Conservation (phyloP, 1,140 invertebrate genomes). For the Periplaneta americana region DNA sequence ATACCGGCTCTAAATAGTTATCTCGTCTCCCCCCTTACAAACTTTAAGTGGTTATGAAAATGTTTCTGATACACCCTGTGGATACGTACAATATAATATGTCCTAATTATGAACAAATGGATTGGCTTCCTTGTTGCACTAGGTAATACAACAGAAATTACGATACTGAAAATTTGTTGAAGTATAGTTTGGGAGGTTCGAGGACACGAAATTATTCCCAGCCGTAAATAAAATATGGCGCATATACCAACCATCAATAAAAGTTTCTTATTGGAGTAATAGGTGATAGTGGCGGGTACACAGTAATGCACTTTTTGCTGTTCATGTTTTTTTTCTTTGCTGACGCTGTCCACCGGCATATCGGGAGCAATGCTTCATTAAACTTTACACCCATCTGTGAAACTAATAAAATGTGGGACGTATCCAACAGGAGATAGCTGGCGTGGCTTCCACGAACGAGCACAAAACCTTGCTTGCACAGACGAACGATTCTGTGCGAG, state of each 20-base stretch:
- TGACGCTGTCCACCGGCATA: background rate
- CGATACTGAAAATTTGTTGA: too few relatives aligned
- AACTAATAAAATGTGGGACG: background rate
- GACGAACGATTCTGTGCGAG: background rate
- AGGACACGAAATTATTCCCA: too few relatives aligned
- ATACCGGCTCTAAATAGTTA: too few relatives aligned
- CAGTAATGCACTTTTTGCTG: background rate
- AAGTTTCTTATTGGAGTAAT: background rate
- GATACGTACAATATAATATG: too few relatives aligned
- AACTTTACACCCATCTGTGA: background rate
- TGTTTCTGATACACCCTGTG: too few relatives aligned
- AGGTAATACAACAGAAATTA: too few relatives aligned
- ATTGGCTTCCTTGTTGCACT: too few relatives aligned
- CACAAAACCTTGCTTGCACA: background rate
- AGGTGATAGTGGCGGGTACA: background rate
- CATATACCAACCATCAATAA: background rate
- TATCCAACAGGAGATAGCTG: background rate
- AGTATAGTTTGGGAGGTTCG: too few relatives aligned
- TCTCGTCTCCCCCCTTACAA: too few relatives aligned
- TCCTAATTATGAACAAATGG: too few relatives aligned
- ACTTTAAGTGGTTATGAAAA: too few relatives aligned
- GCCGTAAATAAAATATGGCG: background rate
- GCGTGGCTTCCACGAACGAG: background rate
- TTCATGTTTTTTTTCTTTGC: too few relatives aligned
- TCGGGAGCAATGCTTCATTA: background rate